Evolutionary conservation across 2,113 vertebrate genomes (phyloP).

Genomic region (Delphinus delphis): DNA sequence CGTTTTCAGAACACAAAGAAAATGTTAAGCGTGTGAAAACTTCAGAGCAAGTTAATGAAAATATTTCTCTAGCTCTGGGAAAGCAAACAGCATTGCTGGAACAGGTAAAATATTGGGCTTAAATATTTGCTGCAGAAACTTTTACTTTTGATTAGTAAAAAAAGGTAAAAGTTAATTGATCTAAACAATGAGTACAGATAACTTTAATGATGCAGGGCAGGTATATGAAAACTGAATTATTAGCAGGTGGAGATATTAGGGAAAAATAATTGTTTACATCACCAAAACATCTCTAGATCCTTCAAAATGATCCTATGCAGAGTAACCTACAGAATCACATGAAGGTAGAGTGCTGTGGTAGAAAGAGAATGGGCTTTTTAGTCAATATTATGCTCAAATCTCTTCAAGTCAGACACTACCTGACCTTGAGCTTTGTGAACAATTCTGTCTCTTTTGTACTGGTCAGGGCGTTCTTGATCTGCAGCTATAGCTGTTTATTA

Average conservation of each 20-base stretch:
- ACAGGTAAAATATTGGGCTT: conserved; percentile 69
- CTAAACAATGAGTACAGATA: background rate
- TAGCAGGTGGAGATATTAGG: background rate
- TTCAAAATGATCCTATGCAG: background rate
- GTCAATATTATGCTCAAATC: background rate
- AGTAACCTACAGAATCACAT: background rate
- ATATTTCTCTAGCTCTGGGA: conserved; percentile 54
- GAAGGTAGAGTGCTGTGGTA: background rate
- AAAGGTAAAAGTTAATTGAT: background rate
- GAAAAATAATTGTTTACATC: background rate
- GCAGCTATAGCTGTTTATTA: background rate
- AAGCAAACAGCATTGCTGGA: conserved; percentile 53
- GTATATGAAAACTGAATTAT: background rate
- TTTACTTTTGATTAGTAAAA: background rate
- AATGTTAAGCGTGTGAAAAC: conserved; percentile 58
- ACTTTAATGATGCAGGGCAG: background rate
- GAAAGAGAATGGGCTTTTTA: background rate
- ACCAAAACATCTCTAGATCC: background rate
- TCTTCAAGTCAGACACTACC: background rate
- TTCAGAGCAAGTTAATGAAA: conserved; percentile 51
- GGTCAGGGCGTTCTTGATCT: background rate
- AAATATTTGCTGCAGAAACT: conserved; percentile 31
- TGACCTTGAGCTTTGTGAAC: background rate
- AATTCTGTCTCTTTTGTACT: background rate
- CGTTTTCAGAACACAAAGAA: conserved; percentile 57